These are phyloP conservation scores for Cyphomyrus discorhynchus DNA, from an alignment of 2,113 vertebrate species.

Conservation along the genomic window DNA sequence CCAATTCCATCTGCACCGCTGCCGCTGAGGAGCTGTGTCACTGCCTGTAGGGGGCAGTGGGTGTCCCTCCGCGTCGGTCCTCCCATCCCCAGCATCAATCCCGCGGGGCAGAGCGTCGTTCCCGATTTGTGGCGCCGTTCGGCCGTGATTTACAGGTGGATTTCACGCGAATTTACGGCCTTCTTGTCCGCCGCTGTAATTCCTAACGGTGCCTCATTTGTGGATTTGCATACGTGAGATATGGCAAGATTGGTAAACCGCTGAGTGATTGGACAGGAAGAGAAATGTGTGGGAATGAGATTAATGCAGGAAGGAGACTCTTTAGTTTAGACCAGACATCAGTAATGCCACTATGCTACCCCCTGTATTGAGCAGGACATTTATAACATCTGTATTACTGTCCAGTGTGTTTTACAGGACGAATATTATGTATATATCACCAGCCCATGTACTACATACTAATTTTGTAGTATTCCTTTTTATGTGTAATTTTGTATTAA, in stretches of 20 bases:
- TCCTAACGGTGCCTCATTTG: constrained; percentile 15
- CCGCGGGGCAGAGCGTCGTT: background rate
- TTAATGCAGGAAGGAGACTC: constrained; percentile 12
- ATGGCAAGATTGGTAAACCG: constrained; percentile 6
- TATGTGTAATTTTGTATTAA: background rate
- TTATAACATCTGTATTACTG: background rate
- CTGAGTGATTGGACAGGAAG: background rate
- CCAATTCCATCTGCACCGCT: background rate
- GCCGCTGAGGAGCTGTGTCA: background rate
- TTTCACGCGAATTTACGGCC: background rate
- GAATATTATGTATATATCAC: background rate
- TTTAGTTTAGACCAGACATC: background rate
- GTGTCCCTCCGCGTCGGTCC: background rate
- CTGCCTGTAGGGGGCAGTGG: background rate
- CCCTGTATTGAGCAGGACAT: background rate
- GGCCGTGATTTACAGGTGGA: constrained; percentile 4
- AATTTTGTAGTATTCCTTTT: background rate
- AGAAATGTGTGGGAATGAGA: background rate
- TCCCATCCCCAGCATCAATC: background rate
- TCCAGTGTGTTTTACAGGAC: background rate
- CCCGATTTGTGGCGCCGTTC: background rate
- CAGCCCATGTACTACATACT: background rate
- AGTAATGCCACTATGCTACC: background rate
- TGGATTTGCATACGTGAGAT: constrained; percentile 7
- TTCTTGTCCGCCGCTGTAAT: background rate